Conservation (phyloP, 2,113 vertebrate genomes). For the Mohoua ochrocephala region DNA sequence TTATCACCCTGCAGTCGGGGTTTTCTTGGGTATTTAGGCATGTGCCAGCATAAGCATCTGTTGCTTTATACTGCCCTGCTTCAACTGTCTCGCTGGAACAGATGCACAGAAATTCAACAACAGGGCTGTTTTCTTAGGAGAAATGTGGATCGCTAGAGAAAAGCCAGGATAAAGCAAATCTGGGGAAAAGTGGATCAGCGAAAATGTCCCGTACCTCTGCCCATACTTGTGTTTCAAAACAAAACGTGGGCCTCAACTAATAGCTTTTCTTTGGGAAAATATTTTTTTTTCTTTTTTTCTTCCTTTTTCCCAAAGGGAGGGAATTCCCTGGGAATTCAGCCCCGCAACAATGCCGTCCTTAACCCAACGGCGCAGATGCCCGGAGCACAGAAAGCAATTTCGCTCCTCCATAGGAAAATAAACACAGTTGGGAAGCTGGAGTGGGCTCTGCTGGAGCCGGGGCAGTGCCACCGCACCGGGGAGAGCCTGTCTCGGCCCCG, state of each 20-base stretch:
- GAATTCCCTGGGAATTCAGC: constrained; percentile 30
- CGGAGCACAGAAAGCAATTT: not conserved
- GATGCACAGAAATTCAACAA: constrained; percentile 54
- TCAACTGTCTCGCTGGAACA: constrained; percentile 54
- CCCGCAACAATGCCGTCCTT: not conserved
- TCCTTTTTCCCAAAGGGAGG: not conserved
- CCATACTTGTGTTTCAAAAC: constrained; percentile 5
- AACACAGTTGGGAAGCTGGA: not conserved
- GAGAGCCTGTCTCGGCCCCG: not conserved
- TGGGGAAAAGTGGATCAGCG: not conserved
- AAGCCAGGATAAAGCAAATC: constrained; percentile 48
- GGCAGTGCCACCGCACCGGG: not conserved
- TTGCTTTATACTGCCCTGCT: constrained; percentile 57
- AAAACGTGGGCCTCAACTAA: not conserved
- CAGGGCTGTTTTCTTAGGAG: constrained; percentile 50
- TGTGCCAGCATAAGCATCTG: constrained; percentile 62
- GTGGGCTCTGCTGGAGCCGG: not conserved
- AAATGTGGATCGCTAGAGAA: constrained; percentile 35
- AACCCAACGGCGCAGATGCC: not conserved
- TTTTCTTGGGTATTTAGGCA: constrained; percentile 65
- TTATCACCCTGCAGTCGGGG: constrained; percentile 61
- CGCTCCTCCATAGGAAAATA: not conserved
- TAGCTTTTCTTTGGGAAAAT: not conserved
- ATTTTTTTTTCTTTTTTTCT: not conserved
- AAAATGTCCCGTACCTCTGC: not conserved